A percentile compares a stretch with the other conserved stretches of the same genome.
These are phyloP conservation scores for Gymnocypris eckloni DNA, from an alignment of 2,797 vertebrate genomes.

Conservation along the genomic window DNA sequence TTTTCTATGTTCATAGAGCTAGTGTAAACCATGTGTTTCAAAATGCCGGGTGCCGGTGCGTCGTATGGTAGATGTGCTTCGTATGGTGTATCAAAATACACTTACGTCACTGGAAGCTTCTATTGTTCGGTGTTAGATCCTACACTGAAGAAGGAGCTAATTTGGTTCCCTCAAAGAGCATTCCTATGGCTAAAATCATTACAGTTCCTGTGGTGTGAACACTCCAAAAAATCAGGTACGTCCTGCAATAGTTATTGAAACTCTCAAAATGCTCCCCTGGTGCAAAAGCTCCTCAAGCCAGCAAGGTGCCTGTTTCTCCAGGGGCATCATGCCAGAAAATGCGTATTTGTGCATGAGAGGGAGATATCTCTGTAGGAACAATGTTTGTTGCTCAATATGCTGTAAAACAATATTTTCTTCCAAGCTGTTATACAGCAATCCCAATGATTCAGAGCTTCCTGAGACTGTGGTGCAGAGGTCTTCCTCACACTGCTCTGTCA, in stretches of 20 bases:
- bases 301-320: neutral
- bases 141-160: no score
- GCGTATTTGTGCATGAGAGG: neutral
- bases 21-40: neutral
- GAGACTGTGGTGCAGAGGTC: neutral
- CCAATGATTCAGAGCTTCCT: constrained; percentile 7
- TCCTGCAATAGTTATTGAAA: neutral
- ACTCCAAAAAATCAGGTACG: neutral
- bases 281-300: neutral
- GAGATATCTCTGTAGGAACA: neutral
- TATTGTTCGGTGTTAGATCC: no score
- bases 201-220: neutral
- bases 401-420: neutral
- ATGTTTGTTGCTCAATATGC: neutral
- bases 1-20: neutral
- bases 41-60: no score
- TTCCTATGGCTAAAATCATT: neutral
- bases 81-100: no score
- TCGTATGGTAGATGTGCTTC: no score
- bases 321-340: neutral
- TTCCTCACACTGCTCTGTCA: constrained; percentile 13
- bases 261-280: neutral
- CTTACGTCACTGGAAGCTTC: no score
- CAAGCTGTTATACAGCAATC: neutral
- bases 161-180: no score